A percentile compares a stretch with the other conserved stretches of the same genome.
phyloP scores from a whole-genome alignment of 2,797 vertebrate species.

The Naso thynnoides region DNA sequence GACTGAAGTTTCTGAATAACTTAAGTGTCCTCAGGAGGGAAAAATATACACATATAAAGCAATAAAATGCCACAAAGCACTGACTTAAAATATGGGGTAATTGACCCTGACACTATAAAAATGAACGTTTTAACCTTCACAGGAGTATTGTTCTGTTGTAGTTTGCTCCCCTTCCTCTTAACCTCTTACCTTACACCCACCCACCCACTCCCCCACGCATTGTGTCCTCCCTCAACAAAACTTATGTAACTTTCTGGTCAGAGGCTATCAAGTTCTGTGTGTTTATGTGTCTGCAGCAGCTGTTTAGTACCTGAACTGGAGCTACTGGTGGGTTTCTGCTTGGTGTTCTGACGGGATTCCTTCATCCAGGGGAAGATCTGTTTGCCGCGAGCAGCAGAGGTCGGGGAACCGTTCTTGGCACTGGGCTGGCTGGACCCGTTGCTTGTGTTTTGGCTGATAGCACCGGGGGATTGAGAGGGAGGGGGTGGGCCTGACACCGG shows the following conservation, averaged over 20 bases:
- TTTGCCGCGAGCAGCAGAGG: constrained; percentile 89
- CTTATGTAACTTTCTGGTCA: constrained; percentile 34
- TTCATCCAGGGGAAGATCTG: constrained; percentile 99
- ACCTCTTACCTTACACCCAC: constrained; percentile 30
- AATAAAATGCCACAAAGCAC: constrained; percentile 6
- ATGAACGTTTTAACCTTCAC: constrained; percentile 16
- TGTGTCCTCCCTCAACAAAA: constrained; percentile 18
- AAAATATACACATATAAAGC: background rate
- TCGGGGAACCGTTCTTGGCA: constrained; percentile 89
- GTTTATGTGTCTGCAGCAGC: constrained; percentile 1
- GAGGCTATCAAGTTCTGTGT: background rate
- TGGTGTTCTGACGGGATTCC: constrained; percentile 97
- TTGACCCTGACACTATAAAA: constrained; percentile 9
- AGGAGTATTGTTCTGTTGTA: constrained; percentile 11
- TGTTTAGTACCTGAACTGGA: constrained; percentile 93
- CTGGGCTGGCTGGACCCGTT: constrained; percentile 87
- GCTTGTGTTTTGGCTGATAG: constrained; percentile 91
- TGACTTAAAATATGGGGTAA: constrained; percentile 2
- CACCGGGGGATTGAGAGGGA: constrained; percentile 86
- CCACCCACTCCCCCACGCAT: background rate
- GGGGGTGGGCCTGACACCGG: constrained; percentile 83
- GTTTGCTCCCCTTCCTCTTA: constrained; percentile 3
- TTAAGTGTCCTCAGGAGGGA: background rate
- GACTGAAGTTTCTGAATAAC: constrained; percentile 14
- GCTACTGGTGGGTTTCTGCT: constrained; percentile 95